Evolutionary conservation across 2,888 invertebrate species (phyloP).

Genomic region (Pachycephus smyrnensis): DNA sequence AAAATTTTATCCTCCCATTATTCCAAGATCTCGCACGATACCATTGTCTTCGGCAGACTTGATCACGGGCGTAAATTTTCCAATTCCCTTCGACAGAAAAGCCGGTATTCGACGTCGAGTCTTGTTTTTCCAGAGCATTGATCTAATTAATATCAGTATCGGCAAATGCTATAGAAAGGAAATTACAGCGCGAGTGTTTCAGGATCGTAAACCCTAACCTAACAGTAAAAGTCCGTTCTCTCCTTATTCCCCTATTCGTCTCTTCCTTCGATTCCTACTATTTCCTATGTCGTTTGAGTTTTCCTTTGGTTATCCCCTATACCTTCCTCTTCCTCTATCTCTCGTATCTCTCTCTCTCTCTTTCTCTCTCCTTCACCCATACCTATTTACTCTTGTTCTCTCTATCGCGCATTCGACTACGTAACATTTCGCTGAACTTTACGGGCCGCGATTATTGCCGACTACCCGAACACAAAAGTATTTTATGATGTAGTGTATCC

Average conservation of each 20-base stretch:
- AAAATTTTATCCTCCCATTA: no score
- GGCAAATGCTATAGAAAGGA: not conserved
- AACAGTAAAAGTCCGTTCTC: constrained; percentile 6
- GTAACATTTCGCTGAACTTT: constrained; percentile 40
- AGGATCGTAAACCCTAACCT: constrained; percentile 19
- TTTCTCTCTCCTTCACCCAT: not conserved
- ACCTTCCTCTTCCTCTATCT: constrained; percentile 7
- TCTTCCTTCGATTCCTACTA: constrained; percentile 9
- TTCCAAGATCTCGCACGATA: no score
- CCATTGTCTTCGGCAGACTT: no score
- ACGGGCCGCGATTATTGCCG: constrained; percentile 39
- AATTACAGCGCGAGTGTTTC: constrained; percentile 11
- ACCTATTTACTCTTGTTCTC: not conserved
- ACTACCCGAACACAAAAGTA: constrained; percentile 34
- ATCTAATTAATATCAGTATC: constrained; percentile 15
- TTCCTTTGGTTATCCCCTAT: no score
- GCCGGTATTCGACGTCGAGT: no score
- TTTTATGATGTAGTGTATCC: constrained; percentile 34
- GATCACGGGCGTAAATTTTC: no score
- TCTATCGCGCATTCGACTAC: constrained; percentile 17
- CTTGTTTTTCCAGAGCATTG: no score
- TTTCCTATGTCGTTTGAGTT: constrained; percentile 4
- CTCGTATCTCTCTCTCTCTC: constrained; percentile 15
- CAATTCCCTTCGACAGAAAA: no score
- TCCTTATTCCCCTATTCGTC: not conserved